Base-by-base conservation (phyloP, 2,113 vertebrate species). In the Sclerurus mexicanus region DNA sequence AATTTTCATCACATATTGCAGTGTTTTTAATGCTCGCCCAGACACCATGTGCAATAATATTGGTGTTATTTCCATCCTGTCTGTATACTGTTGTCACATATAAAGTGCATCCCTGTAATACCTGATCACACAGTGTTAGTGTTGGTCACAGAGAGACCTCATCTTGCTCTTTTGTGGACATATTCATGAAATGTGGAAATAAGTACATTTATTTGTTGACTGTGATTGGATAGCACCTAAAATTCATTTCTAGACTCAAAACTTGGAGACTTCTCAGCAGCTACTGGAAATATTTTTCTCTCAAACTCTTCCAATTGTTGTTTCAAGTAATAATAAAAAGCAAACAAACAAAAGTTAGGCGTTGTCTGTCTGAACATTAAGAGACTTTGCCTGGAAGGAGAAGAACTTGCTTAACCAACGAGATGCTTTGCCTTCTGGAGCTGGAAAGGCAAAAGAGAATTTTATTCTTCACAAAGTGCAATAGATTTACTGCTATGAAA, bases 1-100 rank as follows among this genome's bases (percentile, higher is more conserved):
- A 98, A 98, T 97, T 98, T 98, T 98, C 97, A 97, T 98, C 98
- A 98, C 97, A 95, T 97, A 97, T 97, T 98, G 98, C 98, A 98
- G 98, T 99, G 99, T 99, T 98, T 98, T 98, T 98, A 95, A 98
- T 98, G 98, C 98, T 98, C 98, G 98, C 98, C 98, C 98, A 98
- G 97, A 98, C 98, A 98, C 98, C 98, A 98, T 96, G 98, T 98
- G 99, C 99, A 99, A 98, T 98, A 98, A 98, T 97, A 98, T 97
- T 97, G 98, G 98, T 98, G 98, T 98, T 98, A 75, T 94, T 98
- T 97, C 98, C 98, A 98, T 98, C 97, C 95, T 98, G 98, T 98
- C 98, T 98, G 98, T 99, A 98, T 98, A 97, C 98, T 98, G 98
- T 98, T 97, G 98, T 98, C 98, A 98, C 98, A 98, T 98, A 96